phyloP scores from a whole-genome alignment of 2,113 vertebrate genomes.

The zebrafish (Danio rerio) region GRCz12tu NC_133178.1:31063501-31064000 shows the following conservation, averaged over 20 bases:
- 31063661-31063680: background rate
- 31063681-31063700: slow-evolving; percentile 80
- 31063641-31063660: background rate
- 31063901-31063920: no score
- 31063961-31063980: no score
- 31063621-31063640: background rate
- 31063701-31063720: slow-evolving; percentile 89
- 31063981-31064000: no score
- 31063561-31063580: background rate
- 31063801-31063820: slow-evolving; percentile 74
- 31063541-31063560: background rate
- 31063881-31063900: no score
- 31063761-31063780: slow-evolving; percentile 88
- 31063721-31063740: slow-evolving; percentile 75
- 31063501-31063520: background rate
- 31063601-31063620: background rate
- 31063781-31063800: slow-evolving; percentile 85
- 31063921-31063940: no score
- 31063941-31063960: no score
- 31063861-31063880: no score
- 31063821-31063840: no score
- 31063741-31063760: slow-evolving; percentile 88
- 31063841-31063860: no score
- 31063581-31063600: background rate
- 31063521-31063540: background rate